Evolutionary conservation across 2,113 vertebrate genomes (phyloP).

Genomic region (Seriola rivoliana): DNA sequence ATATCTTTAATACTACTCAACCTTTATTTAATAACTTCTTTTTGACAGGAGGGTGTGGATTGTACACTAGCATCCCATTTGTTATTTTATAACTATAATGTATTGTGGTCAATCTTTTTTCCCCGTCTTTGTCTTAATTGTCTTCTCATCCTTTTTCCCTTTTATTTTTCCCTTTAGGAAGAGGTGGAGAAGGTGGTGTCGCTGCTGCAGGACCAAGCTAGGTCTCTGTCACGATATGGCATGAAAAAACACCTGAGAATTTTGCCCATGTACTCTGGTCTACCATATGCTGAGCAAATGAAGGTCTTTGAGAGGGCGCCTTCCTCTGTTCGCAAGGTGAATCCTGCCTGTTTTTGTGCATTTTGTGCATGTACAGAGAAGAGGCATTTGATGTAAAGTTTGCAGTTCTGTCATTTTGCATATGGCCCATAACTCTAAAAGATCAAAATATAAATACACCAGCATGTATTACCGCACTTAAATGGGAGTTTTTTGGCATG

Average conservation of each 20-base stretch:
- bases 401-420: too few species aligned
- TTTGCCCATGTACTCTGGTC: constrained; percentile 96
- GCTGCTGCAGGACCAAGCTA: constrained; percentile 93
- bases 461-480: background rate
- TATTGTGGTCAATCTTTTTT: background rate
- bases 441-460: background rate
- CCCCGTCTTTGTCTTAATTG: background rate
- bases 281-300: constrained; percentile 95
- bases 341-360: background rate
- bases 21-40: background rate
- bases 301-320: constrained; percentile 94
- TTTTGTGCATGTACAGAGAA: background rate
- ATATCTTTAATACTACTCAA: background rate
- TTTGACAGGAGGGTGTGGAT: background rate
- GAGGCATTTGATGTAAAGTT: too few species aligned
- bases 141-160: background rate
- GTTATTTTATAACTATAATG: background rate
- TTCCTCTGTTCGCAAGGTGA: constrained; percentile 93
- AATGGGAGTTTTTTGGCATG: too few species aligned
- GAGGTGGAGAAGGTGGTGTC: constrained; percentile 97
- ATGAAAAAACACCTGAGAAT: constrained; percentile 96
- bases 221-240: constrained; percentile 90
- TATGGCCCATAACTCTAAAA: too few species aligned
- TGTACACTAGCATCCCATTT: background rate
- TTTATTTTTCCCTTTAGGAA: constrained; percentile 83